phyloP scores from a whole-genome alignment of 2,888 invertebrate species.

The Aethes cnicana region DNA sequence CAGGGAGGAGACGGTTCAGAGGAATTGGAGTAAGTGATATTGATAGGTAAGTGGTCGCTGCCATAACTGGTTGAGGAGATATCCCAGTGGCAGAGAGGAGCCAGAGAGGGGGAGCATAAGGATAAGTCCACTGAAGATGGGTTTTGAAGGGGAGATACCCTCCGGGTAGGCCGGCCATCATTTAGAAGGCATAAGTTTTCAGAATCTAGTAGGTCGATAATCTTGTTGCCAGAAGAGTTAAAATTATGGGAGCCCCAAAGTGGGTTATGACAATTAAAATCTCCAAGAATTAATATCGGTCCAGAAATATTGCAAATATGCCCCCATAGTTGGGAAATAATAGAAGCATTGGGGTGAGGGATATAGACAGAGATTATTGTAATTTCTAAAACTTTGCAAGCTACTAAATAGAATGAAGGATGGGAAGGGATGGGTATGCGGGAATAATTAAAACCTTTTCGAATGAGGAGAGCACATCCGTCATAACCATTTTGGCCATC shows the following conservation, averaged over 20 bases:
- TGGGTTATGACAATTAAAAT: neutral
- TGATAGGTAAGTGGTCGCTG: neutral
- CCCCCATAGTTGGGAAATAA: neutral
- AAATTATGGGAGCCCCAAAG: neutral
- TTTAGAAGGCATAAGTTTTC: neutral
- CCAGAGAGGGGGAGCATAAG: neutral
- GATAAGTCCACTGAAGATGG: neutral
- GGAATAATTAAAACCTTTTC: neutral
- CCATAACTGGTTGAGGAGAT: neutral
- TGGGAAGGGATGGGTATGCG: neutral
- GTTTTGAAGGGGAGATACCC: neutral
- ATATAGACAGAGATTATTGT: neutral
- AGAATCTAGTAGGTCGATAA: neutral
- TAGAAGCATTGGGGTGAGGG: neutral
- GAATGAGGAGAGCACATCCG: neutral
- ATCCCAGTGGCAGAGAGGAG: neutral
- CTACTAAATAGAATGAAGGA: neutral
- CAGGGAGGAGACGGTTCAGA: neutral
- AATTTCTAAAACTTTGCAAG: neutral
- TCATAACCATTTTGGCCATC: neutral
- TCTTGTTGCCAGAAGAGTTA: neutral
- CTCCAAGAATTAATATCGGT: too few relatives aligned
- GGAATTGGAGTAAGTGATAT: neutral
- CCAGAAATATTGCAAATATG: neutral
- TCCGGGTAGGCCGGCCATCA: neutral